These are phyloP conservation scores for Macrotis lagotis DNA, from an alignment of 2,113 vertebrate species.

Conservation along the genomic window DNA sequence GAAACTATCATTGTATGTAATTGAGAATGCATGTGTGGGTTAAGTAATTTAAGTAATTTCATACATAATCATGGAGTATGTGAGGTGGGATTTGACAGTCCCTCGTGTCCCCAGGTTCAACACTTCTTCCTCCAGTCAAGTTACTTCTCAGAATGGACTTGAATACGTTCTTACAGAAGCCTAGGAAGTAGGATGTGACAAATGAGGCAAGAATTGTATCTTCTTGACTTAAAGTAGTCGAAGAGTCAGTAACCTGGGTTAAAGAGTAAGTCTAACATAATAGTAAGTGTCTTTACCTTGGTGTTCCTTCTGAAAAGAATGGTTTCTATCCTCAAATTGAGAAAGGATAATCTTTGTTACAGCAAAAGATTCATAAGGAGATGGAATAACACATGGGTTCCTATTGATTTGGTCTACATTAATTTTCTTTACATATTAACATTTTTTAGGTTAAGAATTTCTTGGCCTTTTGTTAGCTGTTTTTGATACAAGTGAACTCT, in stretches of 20 bases:
- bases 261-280: not conserved
- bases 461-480: not conserved
- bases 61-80: not conserved
- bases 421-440: not conserved
- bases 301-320: not conserved
- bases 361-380: not conserved
- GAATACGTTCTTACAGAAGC: not conserved
- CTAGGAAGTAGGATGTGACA: not conserved
- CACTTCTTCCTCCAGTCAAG: not conserved
- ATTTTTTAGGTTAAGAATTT: not conserved
- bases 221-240: not conserved
- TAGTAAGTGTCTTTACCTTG: not conserved
- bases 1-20: too few species aligned
- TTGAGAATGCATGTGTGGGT: too few species aligned
- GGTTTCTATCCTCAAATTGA: not conserved
- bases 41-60: not conserved
- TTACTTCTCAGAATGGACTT: not conserved
- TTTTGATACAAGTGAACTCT: not conserved
- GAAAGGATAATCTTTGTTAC: not conserved
- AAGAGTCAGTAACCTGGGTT: not conserved
- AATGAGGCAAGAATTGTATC: not conserved
- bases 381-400: not conserved
- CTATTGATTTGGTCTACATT: not conserved
- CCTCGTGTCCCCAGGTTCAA: not conserved
- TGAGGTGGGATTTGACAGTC: not conserved